Base-by-base conservation (phyloP, 2,888 invertebrate species). In the Apocheima hispidaria region DNA sequence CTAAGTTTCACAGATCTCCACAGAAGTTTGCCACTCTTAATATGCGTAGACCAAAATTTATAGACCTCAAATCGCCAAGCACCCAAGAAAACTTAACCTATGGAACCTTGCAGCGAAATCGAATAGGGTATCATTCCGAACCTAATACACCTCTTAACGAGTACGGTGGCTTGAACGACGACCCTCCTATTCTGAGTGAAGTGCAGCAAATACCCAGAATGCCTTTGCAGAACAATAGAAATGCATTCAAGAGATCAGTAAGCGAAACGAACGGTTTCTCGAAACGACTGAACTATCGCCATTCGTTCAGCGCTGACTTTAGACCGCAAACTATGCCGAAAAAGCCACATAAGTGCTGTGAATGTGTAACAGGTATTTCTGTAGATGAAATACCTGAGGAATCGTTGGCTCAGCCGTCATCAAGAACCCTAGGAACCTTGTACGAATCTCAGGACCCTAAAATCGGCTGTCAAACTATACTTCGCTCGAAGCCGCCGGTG, bases 401-500 rank as follows among this genome's bases (percentile, higher is more conserved):
- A 80, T 55, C 61, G 12, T 71, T 87, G 78, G 77, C 92, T 73
- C 61, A 90, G 73, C 73, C 83, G 21, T 77, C 82, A 1, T 83
- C 90, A 1, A 78, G 94, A 87, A 89, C 87, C 30, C 77, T 93
- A 63, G 91, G 91, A 48, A 93, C 93, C 28, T 79, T 93, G 48
- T 93, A 93, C 66, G 93, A 93, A 80, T 83, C 92, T 60, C 90
- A 94, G 80, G 95, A 96, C 79, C 94, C 95, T n/a, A 94, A 95
- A 84, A 93, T 95, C 62, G 95, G 95, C 33, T 95, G 94, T 71
- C 95, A 95, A 84, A 94, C 95, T 2, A 95, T 95, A 36, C 84
- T 95, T 49, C 87, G 95, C 33, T 93, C 94, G 59, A 95, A 95
- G 74, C 96, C 96, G 28, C 94, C 95, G 59, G 94, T 97, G 65